Evolutionary conservation across 2,888 invertebrate genomes (phyloP), one percentile per base, ranked within the genome.

Genomic region (Drosophila mayaguana): DNA sequence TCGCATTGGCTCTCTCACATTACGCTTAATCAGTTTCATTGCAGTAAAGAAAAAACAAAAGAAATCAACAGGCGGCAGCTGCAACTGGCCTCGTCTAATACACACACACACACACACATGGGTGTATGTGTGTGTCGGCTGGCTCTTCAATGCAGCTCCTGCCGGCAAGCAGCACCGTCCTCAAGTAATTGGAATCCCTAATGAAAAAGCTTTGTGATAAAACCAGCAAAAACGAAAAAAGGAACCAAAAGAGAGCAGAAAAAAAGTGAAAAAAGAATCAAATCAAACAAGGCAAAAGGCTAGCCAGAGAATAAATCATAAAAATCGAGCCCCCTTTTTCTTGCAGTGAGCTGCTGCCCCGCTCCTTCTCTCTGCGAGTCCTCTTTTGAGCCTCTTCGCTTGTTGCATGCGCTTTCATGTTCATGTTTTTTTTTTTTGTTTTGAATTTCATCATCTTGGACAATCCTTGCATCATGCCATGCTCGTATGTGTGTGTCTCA

Each of bases 321-420:
- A 72, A 60, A 76, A 88, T 65, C 89, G 89, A 89, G 84, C 89
- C 88, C 89, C 87, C 67, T 87, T 84, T 76, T 77, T 50, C 28
- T 63, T 48, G 59, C 54, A 40, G 25, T 53, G 50, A 16, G 9
- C 16, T 55, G 50, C 51, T 42, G 34, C 59, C 20, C 28, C 59
- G 51, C 72, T 61, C 34, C 46, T 6, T 7, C 45, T 42, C 63
- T 32, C 61, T 20, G 12, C 43, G 28, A 11, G 53, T 46, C 42
- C 67, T 32, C 62, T 57, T 50, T 51, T 57, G 42, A 14, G n/a
- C 50, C 36, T 38, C 50, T 67, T 67, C 62, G 54, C 53, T 38
- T 46, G 63, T 68, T 83, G 83, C 83, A 88, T 78, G 89, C 81
- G 59, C 81, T 70, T 53, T 78, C 84, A 72, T 88, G 87, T 81